These are phyloP conservation scores for Pachypsylla venusta DNA, from an alignment of 1,140 invertebrate species.

Conservation along the genomic window DNA sequence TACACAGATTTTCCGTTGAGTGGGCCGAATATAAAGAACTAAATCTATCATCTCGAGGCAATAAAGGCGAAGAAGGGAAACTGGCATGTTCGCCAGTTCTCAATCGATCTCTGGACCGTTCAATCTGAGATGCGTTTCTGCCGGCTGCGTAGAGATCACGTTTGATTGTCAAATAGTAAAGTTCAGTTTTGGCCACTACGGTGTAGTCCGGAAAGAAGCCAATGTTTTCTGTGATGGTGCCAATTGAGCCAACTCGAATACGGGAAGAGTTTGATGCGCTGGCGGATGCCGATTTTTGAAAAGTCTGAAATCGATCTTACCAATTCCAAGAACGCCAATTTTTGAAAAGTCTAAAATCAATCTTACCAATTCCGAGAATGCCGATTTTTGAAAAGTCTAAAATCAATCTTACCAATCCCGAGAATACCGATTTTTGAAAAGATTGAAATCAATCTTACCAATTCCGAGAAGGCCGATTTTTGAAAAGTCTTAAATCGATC, in stretches of 20 bases:
- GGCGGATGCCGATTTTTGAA: neutral
- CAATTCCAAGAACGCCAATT: too few species aligned
- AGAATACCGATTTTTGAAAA: too few species aligned
- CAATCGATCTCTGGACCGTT: neutral
- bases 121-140: neutral
- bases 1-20: neutral
- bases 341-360: too few species aligned
- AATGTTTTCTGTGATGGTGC: neutral
- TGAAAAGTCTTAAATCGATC: too few species aligned
- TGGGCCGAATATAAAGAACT: neutral
- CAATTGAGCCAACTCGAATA: neutral
- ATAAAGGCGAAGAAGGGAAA: neutral
- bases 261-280: neutral
- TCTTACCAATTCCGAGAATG: too few species aligned
- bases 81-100: neutral
- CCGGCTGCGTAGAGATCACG: neutral
- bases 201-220: constrained; percentile 6
- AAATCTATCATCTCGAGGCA: neutral
- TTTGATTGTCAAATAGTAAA: neutral
- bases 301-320: too few species aligned
- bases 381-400: too few species aligned
- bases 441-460: too few species aligned
- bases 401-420: too few species aligned
- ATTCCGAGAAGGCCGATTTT: too few species aligned
- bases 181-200: neutral